Percentiles rank a stretch among this genome's conserved stretches.
Conservation (phyloP, 2,113 vertebrate species). For the Tinamus guttatus region DNA sequence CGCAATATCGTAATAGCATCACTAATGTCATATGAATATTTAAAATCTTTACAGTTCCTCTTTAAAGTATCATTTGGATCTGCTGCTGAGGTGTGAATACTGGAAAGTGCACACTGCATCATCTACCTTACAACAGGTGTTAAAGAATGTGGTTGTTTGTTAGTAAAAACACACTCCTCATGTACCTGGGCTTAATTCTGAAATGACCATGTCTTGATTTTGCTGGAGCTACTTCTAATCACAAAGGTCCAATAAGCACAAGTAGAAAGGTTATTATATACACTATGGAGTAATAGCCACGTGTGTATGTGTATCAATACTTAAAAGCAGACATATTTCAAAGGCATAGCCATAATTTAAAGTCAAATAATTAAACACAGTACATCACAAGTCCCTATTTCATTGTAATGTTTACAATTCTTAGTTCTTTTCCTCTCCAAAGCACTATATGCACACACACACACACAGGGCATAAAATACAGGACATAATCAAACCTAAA, state of each 20-base stretch:
- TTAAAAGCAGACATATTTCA: not conserved
- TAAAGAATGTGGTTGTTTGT: not conserved
- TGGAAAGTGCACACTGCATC: not conserved
- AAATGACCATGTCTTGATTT: not conserved
- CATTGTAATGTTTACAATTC: not conserved
- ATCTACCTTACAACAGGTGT: not conserved
- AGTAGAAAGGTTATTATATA: not conserved
- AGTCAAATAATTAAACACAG: not conserved
- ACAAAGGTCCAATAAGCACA: not conserved
- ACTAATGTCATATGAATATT: not conserved
- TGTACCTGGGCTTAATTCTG: not conserved
- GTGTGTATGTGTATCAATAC: not conserved
- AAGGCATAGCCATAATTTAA: not conserved
- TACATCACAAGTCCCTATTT: not conserved
- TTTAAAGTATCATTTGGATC: not conserved
- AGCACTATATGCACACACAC: not conserved
- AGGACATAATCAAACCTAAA: not conserved
- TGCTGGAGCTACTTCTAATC: not conserved
- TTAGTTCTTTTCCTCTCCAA: not conserved
- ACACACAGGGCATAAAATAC: not conserved
- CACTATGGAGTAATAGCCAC: not conserved
- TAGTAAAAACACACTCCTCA: not conserved
- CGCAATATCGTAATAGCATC: not conserved
- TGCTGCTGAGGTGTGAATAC: not conserved
- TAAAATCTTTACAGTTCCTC: not conserved